These are phyloP conservation scores for Scaeva pyrastri DNA, from an alignment of 2,888 invertebrate species.

Conservation along the genomic window DNA sequence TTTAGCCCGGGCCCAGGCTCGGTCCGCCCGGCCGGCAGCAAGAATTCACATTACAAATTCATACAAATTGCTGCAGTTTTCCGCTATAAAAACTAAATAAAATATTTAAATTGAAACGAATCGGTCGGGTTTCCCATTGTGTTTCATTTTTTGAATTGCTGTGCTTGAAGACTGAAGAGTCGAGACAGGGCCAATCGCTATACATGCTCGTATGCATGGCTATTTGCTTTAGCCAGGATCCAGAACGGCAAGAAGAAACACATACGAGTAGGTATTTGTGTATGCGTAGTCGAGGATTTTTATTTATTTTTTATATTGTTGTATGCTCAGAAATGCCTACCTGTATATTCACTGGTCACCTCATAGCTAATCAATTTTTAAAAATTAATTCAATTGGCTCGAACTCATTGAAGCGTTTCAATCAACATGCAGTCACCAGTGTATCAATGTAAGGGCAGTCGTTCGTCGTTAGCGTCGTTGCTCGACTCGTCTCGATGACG, in stretches of 20 bases:
- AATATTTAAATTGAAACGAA: conserved; percentile 78
- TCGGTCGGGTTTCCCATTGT: conserved; percentile 62
- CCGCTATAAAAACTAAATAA: conserved; percentile 78
- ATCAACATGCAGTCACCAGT: conserved; percentile 71
- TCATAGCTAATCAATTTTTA: conserved; percentile 84
- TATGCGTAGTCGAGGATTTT: conserved; percentile 47
- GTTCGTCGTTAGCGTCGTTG: background rate
- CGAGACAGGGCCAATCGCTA: conserved; percentile 47
- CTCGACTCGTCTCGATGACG: conserved; percentile 59
- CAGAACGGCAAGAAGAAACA: conserved; percentile 25
- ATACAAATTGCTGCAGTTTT: conserved; percentile 76
- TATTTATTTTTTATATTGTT: conserved; percentile 46
- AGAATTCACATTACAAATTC: conserved; percentile 75
- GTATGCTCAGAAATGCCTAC: conserved; percentile 25
- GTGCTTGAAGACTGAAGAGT: conserved; percentile 4
- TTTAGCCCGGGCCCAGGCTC: background rate
- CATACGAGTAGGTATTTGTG: conserved; percentile 29
- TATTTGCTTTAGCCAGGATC: conserved; percentile 49
- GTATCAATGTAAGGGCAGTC: conserved; percentile 45
- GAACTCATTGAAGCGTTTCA: conserved; percentile 82
- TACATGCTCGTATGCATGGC: background rate
- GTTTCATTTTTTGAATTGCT: conserved; percentile 24
- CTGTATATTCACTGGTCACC: conserved; percentile 72
- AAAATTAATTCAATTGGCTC: conserved; percentile 84
- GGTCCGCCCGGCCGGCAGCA: conserved; percentile 41